Evolutionary conservation across 2,797 vertebrate species (phyloP).

Genomic region (Otus scops): DNA sequence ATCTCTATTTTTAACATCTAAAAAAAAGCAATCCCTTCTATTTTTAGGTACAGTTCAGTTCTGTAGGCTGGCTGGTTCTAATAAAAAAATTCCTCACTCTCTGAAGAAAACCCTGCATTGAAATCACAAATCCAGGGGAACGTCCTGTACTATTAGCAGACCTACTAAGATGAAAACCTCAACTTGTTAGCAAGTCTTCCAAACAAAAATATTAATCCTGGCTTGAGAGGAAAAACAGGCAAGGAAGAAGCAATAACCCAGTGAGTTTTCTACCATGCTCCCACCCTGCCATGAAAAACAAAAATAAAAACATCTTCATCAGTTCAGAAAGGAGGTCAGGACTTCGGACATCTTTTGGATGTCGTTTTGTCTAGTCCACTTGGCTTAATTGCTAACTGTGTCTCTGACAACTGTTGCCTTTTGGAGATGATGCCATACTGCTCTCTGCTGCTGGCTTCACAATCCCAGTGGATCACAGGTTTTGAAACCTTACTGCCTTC

Average conservation of each 20-base stretch:
- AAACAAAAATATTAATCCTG: conserved; percentile 2
- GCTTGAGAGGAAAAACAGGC: neutral
- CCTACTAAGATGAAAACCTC: conserved; percentile 52
- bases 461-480: neutral
- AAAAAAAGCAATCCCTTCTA: conserved; percentile 60
- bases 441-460: neutral
- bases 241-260: neutral
- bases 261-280: neutral
- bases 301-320: neutral
- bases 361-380: neutral
- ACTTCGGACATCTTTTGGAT: neutral
- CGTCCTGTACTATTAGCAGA: conserved; percentile 40
- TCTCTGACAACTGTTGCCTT: neutral
- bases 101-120: conserved; percentile 49
- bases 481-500: neutral
- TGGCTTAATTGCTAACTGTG: neutral
- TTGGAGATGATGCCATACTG: neutral
- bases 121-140: conserved; percentile 53
- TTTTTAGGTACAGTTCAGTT: conserved; percentile 65
- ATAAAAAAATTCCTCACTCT: conserved; percentile 62
- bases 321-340: neutral
- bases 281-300: neutral
- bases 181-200: neutral
- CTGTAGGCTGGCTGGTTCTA: conserved; percentile 60
- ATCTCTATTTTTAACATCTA: conserved; percentile 72